Evolutionary conservation across 2,888 invertebrate species (phyloP), one percentile per base, ranked within the genome.

Genomic region (Campoletis raptor): DNA sequence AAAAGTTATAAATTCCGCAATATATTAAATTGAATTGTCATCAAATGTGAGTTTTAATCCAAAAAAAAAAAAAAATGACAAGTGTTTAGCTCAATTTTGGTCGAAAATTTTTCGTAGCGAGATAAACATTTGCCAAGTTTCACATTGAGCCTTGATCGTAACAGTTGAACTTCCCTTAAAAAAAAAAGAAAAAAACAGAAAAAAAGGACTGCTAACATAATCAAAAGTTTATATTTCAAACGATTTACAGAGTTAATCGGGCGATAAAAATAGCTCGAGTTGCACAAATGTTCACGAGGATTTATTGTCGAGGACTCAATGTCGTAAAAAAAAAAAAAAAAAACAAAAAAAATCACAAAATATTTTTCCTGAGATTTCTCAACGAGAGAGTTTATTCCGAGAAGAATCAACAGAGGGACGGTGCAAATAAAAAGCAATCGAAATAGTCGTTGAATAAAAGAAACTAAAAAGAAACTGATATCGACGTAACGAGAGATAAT

Each of bases 401-500:
- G 57, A 40, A 61, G 52, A 8, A 54, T 21, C 37, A 40, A 7
- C 18, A 54, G 45, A 69, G 82, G 52, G 61, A 64, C 73, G 10
- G 82, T 85, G 85, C 81, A 82, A 84, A 83, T 84, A 52, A 30
- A 36, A 81, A 74, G 61, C 67, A 81, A 84, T 81, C 73, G 40
- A 79, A 78, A 40, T 54, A 66, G 18, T 54, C n/a, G 54, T 40
- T 77, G 24, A 64, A 66, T 61, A 69, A 70, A 12, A 54, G 15
- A n/a, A 72, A 52, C n/a, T 9, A 42, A 10, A 52, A 64, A n/a
- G 30, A 67, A 54, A 69, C 37, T 30, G 57, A 85, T 85, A 82
- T 79, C 52, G 70, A 78, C 78, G 84, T 79, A 82, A 70, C 76
- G 45, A 86, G 54, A 83, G 81, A 86, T 86, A 86, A 84, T 84